These are phyloP conservation scores for Himalopsyche japonica DNA, from an alignment of 2,888 invertebrate species.

Conservation along the genomic window DNA sequence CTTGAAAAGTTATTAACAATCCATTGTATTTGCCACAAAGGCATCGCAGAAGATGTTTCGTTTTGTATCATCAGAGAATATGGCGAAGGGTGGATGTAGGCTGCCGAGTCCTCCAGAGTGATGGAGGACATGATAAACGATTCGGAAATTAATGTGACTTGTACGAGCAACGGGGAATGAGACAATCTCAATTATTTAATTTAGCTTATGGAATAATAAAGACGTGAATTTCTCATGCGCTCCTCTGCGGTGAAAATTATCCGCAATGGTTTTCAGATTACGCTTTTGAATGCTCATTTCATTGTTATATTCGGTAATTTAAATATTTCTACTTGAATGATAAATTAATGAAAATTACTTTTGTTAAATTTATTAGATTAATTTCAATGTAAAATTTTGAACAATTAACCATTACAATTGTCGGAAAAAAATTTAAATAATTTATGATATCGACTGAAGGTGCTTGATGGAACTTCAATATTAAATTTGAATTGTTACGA, in stretches of 20 bases:
- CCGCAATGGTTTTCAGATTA: neutral
- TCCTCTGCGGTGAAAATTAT: neutral
- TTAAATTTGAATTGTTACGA: too few relatives aligned
- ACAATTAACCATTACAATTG: too few relatives aligned
- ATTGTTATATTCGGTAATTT: neutral
- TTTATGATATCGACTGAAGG: too few relatives aligned
- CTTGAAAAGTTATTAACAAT: constrained; percentile 41
- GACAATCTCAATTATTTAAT: constrained; percentile 21
- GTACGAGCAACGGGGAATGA: constrained; percentile 5
- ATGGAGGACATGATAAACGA: constrained; percentile 17
- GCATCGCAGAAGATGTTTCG: constrained; percentile 35
- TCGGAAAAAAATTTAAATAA: too few relatives aligned
- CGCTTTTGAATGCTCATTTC: neutral
- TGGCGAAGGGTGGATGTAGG: neutral
- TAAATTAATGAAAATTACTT: neutral
- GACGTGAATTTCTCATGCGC: neutral
- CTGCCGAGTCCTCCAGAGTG: neutral
- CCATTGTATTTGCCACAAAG: constrained; percentile 38
- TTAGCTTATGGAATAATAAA: constrained; percentile 3
- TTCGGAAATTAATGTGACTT: constrained; percentile 28
- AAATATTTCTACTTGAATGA: neutral
- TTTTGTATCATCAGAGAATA: constrained; percentile 14
- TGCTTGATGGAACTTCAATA: too few relatives aligned
- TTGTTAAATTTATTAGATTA: neutral
- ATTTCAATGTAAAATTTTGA: neutral